phyloP scores from a whole-genome alignment of 1,140 invertebrate species.

The Bombus breviceps region DNA sequence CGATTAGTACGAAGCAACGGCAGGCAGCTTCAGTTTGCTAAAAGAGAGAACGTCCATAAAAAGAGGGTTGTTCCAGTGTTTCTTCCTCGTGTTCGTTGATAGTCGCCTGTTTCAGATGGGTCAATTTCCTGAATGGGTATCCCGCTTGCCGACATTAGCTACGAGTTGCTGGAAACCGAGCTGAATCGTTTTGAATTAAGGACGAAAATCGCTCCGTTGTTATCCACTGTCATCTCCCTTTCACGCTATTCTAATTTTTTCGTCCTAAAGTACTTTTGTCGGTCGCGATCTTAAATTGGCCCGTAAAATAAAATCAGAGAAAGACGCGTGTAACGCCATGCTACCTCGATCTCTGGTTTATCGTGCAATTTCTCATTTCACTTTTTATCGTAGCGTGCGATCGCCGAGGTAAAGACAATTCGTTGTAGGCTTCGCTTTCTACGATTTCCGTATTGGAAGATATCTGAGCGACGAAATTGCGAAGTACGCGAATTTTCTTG shows the following conservation, averaged over 20 bases:
- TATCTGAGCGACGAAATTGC: no score
- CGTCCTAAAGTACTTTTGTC: background rate
- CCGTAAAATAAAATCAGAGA: background rate
- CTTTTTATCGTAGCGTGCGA: background rate
- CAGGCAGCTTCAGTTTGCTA: background rate
- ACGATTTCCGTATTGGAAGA: no score
- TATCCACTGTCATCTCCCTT: constrained; percentile 32
- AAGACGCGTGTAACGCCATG: background rate
- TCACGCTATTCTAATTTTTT: constrained; percentile 58
- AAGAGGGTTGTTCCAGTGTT: constrained; percentile 33
- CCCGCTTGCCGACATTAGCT: constrained; percentile 44
- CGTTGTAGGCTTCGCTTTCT: no score
- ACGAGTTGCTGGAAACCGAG: constrained; percentile 48
- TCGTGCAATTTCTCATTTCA: background rate
- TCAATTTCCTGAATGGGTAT: constrained; percentile 69
- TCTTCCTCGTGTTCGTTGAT: constrained; percentile 51
- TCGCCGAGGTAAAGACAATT: no score
- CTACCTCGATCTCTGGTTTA: background rate
- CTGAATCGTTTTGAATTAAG: constrained; percentile 57
- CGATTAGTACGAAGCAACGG: background rate
- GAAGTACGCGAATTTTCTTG: no score
- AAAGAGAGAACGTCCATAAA: constrained; percentile 44
- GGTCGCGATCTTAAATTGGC: background rate
- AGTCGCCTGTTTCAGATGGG: constrained; percentile 52
- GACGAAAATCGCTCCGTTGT: constrained; percentile 63